phyloP scores from a whole-genome alignment of 2,888 invertebrate genomes.

The Elmis aenea region DNA sequence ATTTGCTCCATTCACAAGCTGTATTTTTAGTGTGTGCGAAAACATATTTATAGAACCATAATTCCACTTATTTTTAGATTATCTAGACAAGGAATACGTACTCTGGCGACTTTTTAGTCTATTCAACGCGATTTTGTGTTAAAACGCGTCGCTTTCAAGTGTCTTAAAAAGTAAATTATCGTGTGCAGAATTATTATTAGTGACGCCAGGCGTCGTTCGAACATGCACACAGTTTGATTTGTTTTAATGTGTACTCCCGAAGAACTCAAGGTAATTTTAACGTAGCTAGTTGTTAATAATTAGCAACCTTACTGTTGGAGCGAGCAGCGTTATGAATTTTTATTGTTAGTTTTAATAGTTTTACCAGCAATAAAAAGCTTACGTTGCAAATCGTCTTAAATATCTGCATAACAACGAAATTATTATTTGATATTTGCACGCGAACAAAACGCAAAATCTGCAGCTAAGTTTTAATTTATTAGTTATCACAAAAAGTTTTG shows the following conservation, averaged over 20 bases:
- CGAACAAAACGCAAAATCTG: constrained; percentile 17
- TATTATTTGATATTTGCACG: constrained; percentile 35
- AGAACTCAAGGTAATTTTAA: constrained; percentile 46
- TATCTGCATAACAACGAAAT: constrained; percentile 32
- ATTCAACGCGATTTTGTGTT: neutral
- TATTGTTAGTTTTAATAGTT: constrained; percentile 9
- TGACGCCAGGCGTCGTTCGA: too few species aligned
- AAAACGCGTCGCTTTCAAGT: too few species aligned
- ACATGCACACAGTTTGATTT: constrained; percentile 4
- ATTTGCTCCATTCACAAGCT: too few species aligned
- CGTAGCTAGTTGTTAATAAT: neutral
- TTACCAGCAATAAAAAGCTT: too few species aligned
- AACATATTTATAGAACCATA: too few species aligned
- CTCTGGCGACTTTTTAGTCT: neutral
- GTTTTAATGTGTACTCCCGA: constrained; percentile 48
- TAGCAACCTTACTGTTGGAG: too few species aligned
- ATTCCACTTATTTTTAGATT: neutral
- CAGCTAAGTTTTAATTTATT: too few species aligned
- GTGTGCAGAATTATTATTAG: too few species aligned
- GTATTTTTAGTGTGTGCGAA: too few species aligned
- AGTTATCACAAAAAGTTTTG: too few species aligned
- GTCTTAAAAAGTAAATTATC: neutral
- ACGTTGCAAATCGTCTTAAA: constrained; percentile 20
- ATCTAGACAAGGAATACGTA: neutral
- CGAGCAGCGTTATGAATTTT: too few species aligned